Conservation (phyloP, 2,888 invertebrate species). For the Helleia helle region DNA sequence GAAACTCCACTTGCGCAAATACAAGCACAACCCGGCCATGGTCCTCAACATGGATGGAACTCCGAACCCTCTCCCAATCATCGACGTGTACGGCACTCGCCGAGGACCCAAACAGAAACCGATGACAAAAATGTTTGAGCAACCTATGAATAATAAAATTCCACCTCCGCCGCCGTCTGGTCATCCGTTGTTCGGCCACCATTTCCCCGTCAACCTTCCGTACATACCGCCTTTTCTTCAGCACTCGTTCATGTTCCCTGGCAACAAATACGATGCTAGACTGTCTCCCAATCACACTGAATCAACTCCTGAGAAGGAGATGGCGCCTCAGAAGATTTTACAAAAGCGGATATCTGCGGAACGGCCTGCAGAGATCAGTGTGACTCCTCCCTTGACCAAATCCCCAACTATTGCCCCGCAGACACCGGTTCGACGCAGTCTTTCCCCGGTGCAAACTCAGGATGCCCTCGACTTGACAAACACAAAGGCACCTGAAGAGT, state of each 20-base stretch:
- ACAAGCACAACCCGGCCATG: slow-evolving; percentile 91
- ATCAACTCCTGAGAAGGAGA: slow-evolving; percentile 33
- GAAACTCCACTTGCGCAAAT: slow-evolving; percentile 94
- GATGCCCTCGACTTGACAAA: slow-evolving; percentile 76
- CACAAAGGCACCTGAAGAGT: slow-evolving; percentile 52
- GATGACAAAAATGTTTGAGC: slow-evolving; percentile 51
- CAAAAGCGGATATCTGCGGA: slow-evolving; percentile 54
- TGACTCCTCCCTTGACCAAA: slow-evolving; percentile 34
- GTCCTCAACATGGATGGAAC: slow-evolving; percentile 92
- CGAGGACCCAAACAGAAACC: slow-evolving; percentile 85
- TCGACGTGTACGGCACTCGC: slow-evolving; percentile 92
- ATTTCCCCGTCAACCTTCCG: slow-evolving; percentile 59
- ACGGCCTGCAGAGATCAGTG: slow-evolving; percentile 27
- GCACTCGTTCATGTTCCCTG: slow-evolving; percentile 65
- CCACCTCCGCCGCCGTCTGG: slow-evolving; percentile 40
- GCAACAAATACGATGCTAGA: slow-evolving; percentile 53
- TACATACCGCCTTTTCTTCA: slow-evolving; percentile 63
- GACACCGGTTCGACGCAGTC: slow-evolving; percentile 33
- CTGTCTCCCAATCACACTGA: slow-evolving; percentile 42
- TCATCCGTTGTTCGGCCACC: slow-evolving; percentile 55
- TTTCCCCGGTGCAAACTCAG: slow-evolving; percentile 32
- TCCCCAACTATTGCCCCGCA: slow-evolving; percentile 39
- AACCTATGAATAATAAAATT: slow-evolving; percentile 38
- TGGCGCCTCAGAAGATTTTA: slow-evolving; percentile 48
- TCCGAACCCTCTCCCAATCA: slow-evolving; percentile 89